Evolutionary conservation across 2,113 vertebrate genomes (phyloP).

Genomic region (Chelonoidis abingdonii): DNA sequence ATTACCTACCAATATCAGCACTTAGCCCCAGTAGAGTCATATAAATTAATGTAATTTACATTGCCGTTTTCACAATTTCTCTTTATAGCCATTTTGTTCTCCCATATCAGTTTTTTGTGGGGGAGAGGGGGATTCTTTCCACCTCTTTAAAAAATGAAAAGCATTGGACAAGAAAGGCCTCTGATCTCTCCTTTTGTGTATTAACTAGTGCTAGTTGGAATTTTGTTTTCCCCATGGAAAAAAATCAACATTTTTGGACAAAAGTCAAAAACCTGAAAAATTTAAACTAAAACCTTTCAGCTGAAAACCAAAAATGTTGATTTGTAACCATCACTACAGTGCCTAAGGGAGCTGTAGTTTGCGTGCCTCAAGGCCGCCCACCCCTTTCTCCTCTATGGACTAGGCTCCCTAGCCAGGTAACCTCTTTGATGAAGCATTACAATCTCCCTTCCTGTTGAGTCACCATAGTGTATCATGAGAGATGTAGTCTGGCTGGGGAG

Average conservation of each 20-base stretch:
- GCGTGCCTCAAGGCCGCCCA: not conserved
- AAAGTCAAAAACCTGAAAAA: not conserved
- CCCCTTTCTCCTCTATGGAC: not conserved
- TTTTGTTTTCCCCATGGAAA: not conserved
- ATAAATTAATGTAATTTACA: not conserved
- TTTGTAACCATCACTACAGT: not conserved
- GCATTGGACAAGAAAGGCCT: not conserved
- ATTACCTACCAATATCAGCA: not conserved
- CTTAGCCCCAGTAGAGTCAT: not conserved
- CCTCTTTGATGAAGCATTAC: not conserved
- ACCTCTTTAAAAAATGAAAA: not conserved
- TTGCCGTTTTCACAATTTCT: not conserved
- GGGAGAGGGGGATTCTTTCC: not conserved
- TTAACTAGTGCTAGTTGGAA: not conserved
- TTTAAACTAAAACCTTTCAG: not conserved
- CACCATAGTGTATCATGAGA: not conserved
- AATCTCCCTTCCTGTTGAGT: not conserved
- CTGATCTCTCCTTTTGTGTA: not conserved
- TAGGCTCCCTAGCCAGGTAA: not conserved
- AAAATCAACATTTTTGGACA: not conserved
- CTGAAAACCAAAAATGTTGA: not conserved
- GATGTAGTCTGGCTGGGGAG: not conserved
- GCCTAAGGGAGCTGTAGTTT: not conserved
- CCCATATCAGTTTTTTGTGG: not conserved
- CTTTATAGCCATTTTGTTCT: not conserved